phyloP scores from a whole-genome alignment of 2,888 invertebrate species.

The Drosophila robusta region DNA sequence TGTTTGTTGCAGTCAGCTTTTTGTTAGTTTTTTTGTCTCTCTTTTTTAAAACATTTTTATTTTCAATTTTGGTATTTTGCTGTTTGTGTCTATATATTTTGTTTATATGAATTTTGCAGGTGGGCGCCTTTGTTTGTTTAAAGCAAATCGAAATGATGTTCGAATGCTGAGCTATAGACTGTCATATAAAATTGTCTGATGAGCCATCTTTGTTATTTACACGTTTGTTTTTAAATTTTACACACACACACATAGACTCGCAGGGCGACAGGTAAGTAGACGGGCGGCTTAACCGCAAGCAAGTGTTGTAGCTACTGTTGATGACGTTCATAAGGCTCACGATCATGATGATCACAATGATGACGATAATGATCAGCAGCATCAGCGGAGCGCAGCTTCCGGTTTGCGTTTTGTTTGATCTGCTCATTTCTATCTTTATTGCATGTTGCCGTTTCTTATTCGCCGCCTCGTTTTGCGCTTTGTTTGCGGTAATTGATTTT shows the following conservation, averaged over 20 bases:
- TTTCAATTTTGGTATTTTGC: slow-evolving; percentile 24
- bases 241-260: slow-evolving; percentile 1
- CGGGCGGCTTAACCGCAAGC: slow-evolving; percentile 66
- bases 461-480: slow-evolving; percentile 17
- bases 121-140: slow-evolving; percentile 67
- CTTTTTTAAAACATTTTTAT: slow-evolving; percentile 15
- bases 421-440: slow-evolving; percentile 41
- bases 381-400: slow-evolving; percentile 66
- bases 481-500: slow-evolving; percentile 72
- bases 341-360: slow-evolving; percentile 12
- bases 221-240: slow-evolving; percentile 51
- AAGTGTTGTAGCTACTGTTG: slow-evolving; percentile 63
- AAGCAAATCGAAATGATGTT: slow-evolving; percentile 54
- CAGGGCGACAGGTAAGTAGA: slow-evolving; percentile 21
- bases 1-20: slow-evolving; percentile 65
- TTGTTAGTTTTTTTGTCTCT: slow-evolving; percentile 11
- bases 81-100: slow-evolving; percentile 29
- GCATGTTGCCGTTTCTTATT: slow-evolving; percentile 32
- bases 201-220: slow-evolving; percentile 55
- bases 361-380: slow-evolving; percentile 40
- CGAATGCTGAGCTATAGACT: slow-evolving; percentile 41
- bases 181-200: slow-evolving; percentile 49
- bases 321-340: slow-evolving; percentile 34
- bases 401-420: slow-evolving; percentile 59
- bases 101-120: slow-evolving; percentile 58